Conservation (phyloP, 1,140 invertebrate species). For the Drosophila chauvacae region DNA sequence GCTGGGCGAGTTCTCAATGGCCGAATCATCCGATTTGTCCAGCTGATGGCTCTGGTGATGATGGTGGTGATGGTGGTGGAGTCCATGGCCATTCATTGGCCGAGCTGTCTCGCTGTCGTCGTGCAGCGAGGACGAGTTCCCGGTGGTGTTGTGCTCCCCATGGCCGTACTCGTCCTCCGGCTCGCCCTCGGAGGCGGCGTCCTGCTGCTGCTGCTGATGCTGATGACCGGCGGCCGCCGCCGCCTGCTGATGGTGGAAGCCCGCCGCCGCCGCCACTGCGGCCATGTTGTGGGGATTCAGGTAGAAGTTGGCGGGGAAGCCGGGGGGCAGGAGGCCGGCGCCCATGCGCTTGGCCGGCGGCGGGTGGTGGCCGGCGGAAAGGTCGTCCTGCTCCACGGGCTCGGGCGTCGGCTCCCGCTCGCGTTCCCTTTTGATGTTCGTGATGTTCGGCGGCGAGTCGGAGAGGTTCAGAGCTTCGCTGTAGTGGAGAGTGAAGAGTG, state of each 20-base stretch:
- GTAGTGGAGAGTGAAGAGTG: constrained; percentile 32
- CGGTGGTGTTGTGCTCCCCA: constrained; percentile 69
- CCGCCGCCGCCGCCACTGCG: constrained; percentile 72
- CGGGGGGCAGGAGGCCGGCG: constrained; percentile 66
- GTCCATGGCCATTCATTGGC: constrained; percentile 62
- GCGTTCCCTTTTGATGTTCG: constrained; percentile 87
- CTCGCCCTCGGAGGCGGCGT: constrained; percentile 71
- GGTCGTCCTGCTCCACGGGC: constrained; percentile 66
- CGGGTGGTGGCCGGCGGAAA: constrained; percentile 72
- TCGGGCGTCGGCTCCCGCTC: constrained; percentile 85
- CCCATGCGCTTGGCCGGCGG: constrained; percentile 87
- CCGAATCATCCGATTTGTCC: constrained; percentile 81
- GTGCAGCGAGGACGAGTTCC: constrained; percentile 68
- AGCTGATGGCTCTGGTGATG: constrained; percentile 71
- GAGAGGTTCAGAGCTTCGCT: constrained; percentile 88
- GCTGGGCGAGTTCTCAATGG: constrained; percentile 79
- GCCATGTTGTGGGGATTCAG: constrained; percentile 83
- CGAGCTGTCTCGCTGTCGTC: constrained; percentile 61
- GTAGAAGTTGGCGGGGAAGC: constrained; percentile 79
- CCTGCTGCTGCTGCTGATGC: constrained; percentile 40
- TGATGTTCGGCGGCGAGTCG: constrained; percentile 86
- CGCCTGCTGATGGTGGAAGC: constrained; percentile 67
- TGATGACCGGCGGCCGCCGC: constrained; percentile 43
- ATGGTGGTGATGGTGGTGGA: constrained; percentile 55
- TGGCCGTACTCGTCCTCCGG: constrained; percentile 70